phyloP scores from a whole-genome alignment of 2,888 invertebrate species.

The Pyrocoelia pectoralis region DNA sequence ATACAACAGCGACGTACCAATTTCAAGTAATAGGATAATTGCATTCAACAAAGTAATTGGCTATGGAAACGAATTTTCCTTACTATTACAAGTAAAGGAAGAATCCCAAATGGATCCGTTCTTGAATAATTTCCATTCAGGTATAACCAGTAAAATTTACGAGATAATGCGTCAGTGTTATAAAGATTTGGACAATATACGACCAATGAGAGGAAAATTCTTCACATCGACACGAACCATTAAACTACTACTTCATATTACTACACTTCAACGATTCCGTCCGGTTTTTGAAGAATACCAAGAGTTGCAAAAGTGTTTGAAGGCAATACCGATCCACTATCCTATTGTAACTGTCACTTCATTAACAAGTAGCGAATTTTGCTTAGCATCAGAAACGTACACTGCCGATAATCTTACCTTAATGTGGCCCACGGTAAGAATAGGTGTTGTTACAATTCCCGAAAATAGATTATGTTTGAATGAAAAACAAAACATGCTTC shows the following conservation, averaged over 20 bases:
- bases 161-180: background rate
- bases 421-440: slow-evolving; percentile 59
- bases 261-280: background rate
- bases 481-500: slow-evolving; percentile 64
- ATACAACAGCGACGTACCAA: slow-evolving; percentile 18
- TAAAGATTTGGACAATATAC: background rate
- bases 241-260: slow-evolving; percentile 14
- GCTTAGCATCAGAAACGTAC: slow-evolving; percentile 18
- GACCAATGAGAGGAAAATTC: slow-evolving; percentile 18
- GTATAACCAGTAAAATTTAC: background rate
- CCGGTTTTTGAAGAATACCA: background rate
- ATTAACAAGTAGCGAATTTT: slow-evolving; percentile 27
- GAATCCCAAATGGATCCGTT: slow-evolving; percentile 8
- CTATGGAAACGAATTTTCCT: slow-evolving; percentile 16
- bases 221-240: background rate
- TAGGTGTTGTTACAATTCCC: slow-evolving; percentile 63
- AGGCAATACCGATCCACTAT: background rate
- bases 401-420: slow-evolving; percentile 18
- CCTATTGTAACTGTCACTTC: background rate
- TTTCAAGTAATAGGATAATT: slow-evolving; percentile 33
- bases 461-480: slow-evolving; percentile 60
- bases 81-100: background rate
- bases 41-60: background rate
- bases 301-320: background rate
- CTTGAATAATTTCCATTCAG: background rate